phyloP scores from a whole-genome alignment of 2,797 vertebrate species.

The Cercopithecus mitis region DNA sequence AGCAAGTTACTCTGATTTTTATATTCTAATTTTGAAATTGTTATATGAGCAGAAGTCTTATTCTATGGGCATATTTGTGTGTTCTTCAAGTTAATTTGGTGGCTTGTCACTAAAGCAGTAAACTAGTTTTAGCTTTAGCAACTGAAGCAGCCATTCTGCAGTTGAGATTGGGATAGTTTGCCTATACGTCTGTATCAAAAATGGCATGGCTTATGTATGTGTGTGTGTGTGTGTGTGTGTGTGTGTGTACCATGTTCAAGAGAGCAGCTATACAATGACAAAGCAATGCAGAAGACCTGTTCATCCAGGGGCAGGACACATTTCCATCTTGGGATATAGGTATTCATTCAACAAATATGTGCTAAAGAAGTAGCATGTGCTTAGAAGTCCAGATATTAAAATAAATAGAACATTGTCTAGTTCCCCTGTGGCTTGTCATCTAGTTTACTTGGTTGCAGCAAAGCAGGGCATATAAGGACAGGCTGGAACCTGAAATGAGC shows the following conservation, averaged over 20 bases:
- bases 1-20: neutral
- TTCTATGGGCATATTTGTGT: neutral
- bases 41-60: neutral
- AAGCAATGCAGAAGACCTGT: neutral
- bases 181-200: neutral
- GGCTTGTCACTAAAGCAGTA: neutral
- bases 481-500: neutral
- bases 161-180: neutral
- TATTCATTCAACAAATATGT: neutral
- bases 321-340: neutral
- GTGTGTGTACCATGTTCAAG: neutral
- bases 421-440: neutral
- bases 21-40: neutral
- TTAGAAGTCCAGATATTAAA: neutral
- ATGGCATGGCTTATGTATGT: neutral
- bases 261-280: neutral
- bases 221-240: neutral
- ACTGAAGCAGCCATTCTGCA: neutral
- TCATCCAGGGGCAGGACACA: neutral
- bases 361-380: neutral
- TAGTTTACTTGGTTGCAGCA: neutral
- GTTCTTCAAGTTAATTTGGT: neutral
- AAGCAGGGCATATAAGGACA: neutral
- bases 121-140: neutral
- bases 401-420: neutral